Conservation (phyloP, 1,140 invertebrate genomes). For the Diploscapter pachys region DNA sequence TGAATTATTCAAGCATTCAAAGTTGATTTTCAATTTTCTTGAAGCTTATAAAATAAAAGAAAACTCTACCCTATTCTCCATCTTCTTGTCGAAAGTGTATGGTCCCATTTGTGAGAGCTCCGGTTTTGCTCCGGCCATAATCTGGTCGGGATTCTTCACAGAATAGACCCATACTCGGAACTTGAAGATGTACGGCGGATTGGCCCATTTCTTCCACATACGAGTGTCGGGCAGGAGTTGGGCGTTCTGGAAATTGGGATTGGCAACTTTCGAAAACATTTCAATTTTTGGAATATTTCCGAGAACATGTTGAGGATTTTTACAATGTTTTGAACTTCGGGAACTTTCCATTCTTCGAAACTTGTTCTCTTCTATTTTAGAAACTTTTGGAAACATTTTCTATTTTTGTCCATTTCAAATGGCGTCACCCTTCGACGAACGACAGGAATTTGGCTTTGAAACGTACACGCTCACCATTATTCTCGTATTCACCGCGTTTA, state of each 20-base stretch:
- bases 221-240: conserved; percentile 41
- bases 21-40: background rate
- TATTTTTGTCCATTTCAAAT: too few relatives aligned
- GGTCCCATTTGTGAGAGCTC: conserved; percentile 44
- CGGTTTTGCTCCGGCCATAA: conserved; percentile 43
- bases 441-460: too few relatives aligned
- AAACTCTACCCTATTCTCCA: conserved; percentile 34
- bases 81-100: conserved; percentile 53
- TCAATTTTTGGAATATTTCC: background rate
- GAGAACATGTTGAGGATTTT: background rate
- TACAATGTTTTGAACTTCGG: too few relatives aligned
- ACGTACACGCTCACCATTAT: too few relatives aligned
- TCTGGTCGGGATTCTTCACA: conserved; percentile 55
- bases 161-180: conserved; percentile 54
- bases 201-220: conserved; percentile 49
- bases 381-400: too few relatives aligned
- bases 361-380: too few relatives aligned
- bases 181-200: conserved; percentile 50
- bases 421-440: too few relatives aligned
- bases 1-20: too few relatives aligned
- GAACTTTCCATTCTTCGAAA: too few relatives aligned
- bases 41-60: background rate
- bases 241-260: conserved; percentile 44
- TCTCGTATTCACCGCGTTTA: too few relatives aligned
- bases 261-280: background rate